phyloP scores from a whole-genome alignment of 2,888 invertebrate genomes.

The Phanerotoma sp. region DNA sequence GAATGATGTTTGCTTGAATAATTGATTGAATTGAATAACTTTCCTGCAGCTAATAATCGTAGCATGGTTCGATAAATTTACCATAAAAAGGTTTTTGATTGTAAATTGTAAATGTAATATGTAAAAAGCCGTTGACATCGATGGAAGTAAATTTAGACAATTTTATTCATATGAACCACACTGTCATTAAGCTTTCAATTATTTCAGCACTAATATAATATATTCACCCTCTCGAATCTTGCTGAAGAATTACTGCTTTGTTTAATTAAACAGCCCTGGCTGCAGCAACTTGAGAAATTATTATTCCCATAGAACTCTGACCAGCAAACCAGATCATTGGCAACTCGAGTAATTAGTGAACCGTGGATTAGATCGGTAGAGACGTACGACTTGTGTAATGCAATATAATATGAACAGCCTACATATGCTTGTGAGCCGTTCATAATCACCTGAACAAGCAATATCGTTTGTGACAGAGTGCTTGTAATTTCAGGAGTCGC shows the following conservation, averaged over 20 bases:
- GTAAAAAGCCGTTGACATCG: too few relatives aligned
- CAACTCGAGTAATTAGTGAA: conserved; percentile 32
- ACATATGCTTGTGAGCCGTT: neutral
- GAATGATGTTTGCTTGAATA: too few relatives aligned
- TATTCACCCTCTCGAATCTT: conserved; percentile 9
- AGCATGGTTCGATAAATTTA: too few relatives aligned
- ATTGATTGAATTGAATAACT: too few relatives aligned
- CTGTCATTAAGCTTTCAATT: too few relatives aligned
- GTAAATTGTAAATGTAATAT: too few relatives aligned
- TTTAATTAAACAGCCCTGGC: conserved; percentile 37
- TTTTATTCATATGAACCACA: too few relatives aligned
- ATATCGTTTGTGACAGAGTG: conserved; percentile 28
- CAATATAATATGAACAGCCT: neutral
- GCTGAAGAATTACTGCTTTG: conserved; percentile 32
- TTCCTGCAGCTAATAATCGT: too few relatives aligned
- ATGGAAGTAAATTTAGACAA: too few relatives aligned
- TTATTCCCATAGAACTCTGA: conserved; percentile 25
- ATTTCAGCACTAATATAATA: conserved; percentile 5
- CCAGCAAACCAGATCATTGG: conserved; percentile 2
- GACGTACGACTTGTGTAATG: conserved; percentile 3
- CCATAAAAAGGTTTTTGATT: too few relatives aligned
- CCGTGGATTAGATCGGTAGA: conserved; percentile 32
- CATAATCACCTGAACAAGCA: conserved; percentile 18
- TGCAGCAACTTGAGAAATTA: conserved; percentile 9
- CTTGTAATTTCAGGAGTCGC: conserved; percentile 27